Conservation (phyloP, 2,797 vertebrate species). For the Lerista edwardsae region DNA sequence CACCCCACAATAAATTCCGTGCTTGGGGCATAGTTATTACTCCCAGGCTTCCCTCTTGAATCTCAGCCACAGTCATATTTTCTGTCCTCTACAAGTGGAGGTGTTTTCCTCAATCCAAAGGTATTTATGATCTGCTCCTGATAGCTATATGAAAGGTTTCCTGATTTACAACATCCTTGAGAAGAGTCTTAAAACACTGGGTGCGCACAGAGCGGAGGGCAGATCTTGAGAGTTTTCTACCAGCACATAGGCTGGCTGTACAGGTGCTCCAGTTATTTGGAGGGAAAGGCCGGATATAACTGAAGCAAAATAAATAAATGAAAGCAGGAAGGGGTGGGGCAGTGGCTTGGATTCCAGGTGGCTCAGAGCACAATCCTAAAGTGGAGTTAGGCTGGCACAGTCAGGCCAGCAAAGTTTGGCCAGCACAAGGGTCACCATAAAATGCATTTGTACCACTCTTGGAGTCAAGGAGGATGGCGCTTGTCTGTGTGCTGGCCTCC, state of each 20-base stretch:
- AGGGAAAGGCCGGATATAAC: too few species aligned
- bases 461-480: too few species aligned
- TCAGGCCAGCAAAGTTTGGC: too few species aligned
- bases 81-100: neutral
- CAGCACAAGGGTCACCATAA: too few species aligned
- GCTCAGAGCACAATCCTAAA: too few species aligned
- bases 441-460: too few species aligned
- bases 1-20: conserved; percentile 6
- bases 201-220: neutral
- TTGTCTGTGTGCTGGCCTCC: too few species aligned
- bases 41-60: neutral
- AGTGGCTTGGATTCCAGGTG: neutral
- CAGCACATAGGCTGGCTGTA: neutral
- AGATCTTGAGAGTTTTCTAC: rapidly evolving
- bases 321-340: too few species aligned
- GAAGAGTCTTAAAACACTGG: rapidly evolving
- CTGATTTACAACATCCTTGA: neutral
- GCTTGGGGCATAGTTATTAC: neutral
- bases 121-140: neutral
- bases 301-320: neutral
- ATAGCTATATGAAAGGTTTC: neutral
- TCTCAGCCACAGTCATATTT: neutral
- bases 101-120: neutral
- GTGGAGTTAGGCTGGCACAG: too few species aligned
- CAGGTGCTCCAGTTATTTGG: too few species aligned